Base-by-base conservation (phyloP, 2,888 invertebrate genomes). In the Diplazon laetatorius region DNA sequence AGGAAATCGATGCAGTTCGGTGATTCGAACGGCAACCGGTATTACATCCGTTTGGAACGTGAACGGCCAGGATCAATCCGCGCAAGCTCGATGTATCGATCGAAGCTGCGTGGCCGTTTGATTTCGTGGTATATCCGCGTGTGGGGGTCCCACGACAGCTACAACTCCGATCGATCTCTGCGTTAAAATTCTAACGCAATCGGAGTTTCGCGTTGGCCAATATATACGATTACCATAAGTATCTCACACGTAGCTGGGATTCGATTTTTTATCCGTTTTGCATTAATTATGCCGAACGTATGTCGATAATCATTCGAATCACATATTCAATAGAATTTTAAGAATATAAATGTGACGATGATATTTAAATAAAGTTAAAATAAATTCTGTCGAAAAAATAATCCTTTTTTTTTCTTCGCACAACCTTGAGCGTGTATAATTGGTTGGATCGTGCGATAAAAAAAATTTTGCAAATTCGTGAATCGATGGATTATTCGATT, bases 141-240 rank as follows among this genome's bases (percentile, higher is more conserved):
- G 35, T 8, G 18, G 10, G 16, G 10, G 16, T 1, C 16, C 12
- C 35, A 8, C 52, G 30, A 52, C 25, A 52, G 48, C 30, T 9
- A 37, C 37, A 37, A n/a, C 44, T 37, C 46, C 46, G n/a, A n/a
- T 8, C 46, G 39, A 42, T 12, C 22, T 46, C 30, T 69, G n/a
- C 16, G n/a, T n/a, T n/a, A 57, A 44, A 69, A n/a, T 57, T 8
- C 0, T 52, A 52, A 30, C 20, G 16, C 57, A 46, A 69, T 57
- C 68, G 44, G 9, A 48, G n/a, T 37, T n/a, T 44, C 1, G 22
- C 35, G 37, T 69, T 59, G 30, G 42, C 44, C 14, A 30, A 63
- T 30, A n/a, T n/a, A n/a, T n/a, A 14, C 44, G 30, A 22, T 39
- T 22, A n/a, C 37, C 12, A 25, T 30, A 63, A 63, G 46, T 46